Percentiles rank a stretch among this genome's conserved stretches.
Evolutionary conservation across 1,140 invertebrate species (phyloP).

Genomic region (Chrysoperla carnea): DNA sequence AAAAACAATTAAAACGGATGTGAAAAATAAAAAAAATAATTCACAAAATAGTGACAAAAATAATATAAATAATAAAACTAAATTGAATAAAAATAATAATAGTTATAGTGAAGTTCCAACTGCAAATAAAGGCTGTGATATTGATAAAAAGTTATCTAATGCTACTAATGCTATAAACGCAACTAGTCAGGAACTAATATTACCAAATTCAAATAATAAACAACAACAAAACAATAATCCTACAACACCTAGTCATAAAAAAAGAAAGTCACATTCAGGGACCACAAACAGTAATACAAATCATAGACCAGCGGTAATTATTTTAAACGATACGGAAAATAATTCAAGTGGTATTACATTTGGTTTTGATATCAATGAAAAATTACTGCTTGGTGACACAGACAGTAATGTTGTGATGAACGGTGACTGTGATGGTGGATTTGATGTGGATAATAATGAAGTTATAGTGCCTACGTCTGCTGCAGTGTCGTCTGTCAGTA

Average conservation of each 20-base stretch:
- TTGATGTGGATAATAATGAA: background rate
- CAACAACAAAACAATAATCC: background rate
- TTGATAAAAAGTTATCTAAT: background rate
- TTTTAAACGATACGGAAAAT: conserved; percentile 32
- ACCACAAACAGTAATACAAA: background rate
- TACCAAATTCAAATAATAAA: no score
- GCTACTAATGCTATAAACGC: background rate
- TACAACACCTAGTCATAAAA: conserved; percentile 1
- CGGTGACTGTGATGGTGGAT: background rate
- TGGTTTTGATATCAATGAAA: conserved; percentile 50
- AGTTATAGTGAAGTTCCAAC: background rate
- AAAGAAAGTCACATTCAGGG: background rate
- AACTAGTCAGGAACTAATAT: no score
- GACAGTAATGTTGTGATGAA: conserved; percentile 9
- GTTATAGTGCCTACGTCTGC: background rate
- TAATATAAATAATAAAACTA: background rate
- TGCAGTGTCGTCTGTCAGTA: background rate
- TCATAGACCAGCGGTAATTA: conserved; percentile 35
- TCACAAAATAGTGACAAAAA: background rate
- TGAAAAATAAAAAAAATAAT: background rate
- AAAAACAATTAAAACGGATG: background rate
- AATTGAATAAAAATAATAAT: background rate
- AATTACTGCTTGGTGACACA: conserved; percentile 23
- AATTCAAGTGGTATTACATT: conserved; percentile 36
- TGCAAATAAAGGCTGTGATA: background rate